phyloP scores from a whole-genome alignment of 2,888 invertebrate genomes.

The Orthosia cruda region DNA sequence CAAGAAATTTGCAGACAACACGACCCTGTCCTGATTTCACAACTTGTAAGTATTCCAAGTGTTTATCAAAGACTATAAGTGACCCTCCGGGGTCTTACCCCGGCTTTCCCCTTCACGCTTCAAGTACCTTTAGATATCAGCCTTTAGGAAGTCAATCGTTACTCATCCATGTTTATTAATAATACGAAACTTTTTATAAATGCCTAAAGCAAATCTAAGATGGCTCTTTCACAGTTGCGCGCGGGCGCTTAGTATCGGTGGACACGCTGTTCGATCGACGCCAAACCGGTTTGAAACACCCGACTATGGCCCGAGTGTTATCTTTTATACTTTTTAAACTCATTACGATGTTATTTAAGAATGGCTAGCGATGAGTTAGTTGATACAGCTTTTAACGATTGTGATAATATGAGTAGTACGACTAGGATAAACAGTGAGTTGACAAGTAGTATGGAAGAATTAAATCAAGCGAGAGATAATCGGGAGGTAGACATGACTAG shows the following conservation, averaged over 20 bases:
- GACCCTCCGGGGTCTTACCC: constrained; percentile 25
- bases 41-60: constrained; percentile 38
- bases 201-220: constrained; percentile 20
- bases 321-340: background rate
- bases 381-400: background rate
- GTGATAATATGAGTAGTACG: background rate
- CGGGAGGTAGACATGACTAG: background rate
- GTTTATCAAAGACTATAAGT: constrained; percentile 40
- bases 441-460: background rate
- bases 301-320: background rate
- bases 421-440: background rate
- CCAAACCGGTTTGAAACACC: background rate
- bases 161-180: background rate
- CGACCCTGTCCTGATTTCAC: constrained; percentile 13
- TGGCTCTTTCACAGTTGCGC: background rate
- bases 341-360: background rate
- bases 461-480: background rate
- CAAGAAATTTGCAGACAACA: constrained; percentile 21
- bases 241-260: background rate
- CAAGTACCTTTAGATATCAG: constrained; percentile 23
- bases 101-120: constrained; percentile 14
- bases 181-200: background rate
- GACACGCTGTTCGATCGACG: background rate
- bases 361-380: background rate
- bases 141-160: constrained; percentile 12